These are phyloP conservation scores for Antheraea yamamai DNA, from an alignment of 2,888 invertebrate genomes.

Conservation along the genomic window DNA sequence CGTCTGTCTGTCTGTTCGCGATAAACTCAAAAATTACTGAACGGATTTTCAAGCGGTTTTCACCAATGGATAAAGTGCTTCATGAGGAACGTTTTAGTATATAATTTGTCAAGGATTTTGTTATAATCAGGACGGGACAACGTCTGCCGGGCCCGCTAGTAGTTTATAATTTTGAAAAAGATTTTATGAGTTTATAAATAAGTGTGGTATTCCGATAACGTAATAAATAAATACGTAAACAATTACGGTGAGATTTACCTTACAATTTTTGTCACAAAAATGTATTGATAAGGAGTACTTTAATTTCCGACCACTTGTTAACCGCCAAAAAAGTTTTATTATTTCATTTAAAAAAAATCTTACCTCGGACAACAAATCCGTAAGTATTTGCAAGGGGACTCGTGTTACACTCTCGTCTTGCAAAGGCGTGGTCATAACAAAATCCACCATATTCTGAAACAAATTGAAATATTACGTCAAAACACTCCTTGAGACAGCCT, in stretches of 20 bases:
- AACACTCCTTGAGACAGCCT: not conserved
- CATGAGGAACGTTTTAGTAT: no score
- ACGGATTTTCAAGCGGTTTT: no score
- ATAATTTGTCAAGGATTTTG: no score
- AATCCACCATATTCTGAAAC: conserved; percentile 88
- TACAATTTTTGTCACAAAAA: not conserved
- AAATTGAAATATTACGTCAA: conserved; percentile 23
- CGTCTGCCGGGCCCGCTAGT: no score
- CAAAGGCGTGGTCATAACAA: conserved; percentile 87
- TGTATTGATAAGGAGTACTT: not conserved
- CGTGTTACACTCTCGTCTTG: conserved; percentile 89
- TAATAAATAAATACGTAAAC: not conserved
- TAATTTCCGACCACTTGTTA: not conserved
- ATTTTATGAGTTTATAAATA: not conserved
- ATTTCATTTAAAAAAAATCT: conserved; percentile 23
- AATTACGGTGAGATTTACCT: not conserved
- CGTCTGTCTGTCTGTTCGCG: no score
- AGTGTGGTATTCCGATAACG: not conserved
- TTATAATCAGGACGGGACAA: no score
- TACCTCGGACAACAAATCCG: conserved; percentile 85
- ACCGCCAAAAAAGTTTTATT: not conserved
- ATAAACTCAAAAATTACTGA: no score
- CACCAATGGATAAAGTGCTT: no score
- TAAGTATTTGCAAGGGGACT: conserved; percentile 87
- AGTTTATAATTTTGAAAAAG: not conserved